Conservation (phyloP, 2,113 vertebrate species). For the Cygnus buccinator region DNA sequence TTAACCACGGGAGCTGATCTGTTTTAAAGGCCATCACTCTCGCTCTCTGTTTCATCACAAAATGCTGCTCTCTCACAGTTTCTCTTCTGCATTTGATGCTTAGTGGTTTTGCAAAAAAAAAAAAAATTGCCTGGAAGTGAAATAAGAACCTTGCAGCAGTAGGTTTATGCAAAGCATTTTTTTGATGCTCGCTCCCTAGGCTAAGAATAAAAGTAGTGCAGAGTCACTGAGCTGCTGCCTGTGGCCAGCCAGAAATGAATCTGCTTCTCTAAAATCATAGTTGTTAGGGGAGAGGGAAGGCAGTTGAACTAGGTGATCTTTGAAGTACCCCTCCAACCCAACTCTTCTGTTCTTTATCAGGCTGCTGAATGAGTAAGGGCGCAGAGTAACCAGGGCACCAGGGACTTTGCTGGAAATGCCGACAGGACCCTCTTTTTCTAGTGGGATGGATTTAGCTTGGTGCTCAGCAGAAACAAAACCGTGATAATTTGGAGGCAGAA, state of each 20-base stretch:
- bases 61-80: conserved; percentile 4
- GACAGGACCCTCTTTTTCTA: neutral
- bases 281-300: neutral
- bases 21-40: neutral
- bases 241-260: neutral
- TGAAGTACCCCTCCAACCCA: too few species aligned
- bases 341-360: too few species aligned
- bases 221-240: neutral
- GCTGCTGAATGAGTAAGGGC: neutral
- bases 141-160: neutral
- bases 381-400: neutral
- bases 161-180: neutral
- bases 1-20: neutral
- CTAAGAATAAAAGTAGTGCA: neutral
- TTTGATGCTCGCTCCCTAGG: neutral
- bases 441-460: neutral
- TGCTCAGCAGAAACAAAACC: neutral
- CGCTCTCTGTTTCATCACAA: conserved; percentile 7
- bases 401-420: neutral
- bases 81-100: conserved; percentile 51
- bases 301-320: too few species aligned
- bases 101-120: neutral
- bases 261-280: neutral
- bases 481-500: neutral
- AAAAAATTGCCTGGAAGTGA: neutral